These are phyloP conservation scores for Scolopax mira DNA, from an alignment of 2,113 vertebrate genomes.

Conservation along the genomic window DNA sequence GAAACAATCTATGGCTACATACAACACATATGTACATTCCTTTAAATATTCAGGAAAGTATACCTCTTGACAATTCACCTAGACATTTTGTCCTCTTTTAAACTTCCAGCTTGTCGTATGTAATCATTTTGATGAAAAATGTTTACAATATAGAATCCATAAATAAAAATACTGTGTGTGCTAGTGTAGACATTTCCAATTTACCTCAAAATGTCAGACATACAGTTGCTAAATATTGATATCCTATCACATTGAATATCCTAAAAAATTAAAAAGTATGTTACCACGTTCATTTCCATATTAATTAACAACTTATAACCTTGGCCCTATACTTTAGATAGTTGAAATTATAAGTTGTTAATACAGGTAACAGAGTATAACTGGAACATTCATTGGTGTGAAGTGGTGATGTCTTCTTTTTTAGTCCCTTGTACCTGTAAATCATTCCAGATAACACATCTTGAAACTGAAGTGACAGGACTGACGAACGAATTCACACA, in stretches of 20 bases:
- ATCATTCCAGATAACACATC: constrained; percentile 77
- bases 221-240: background rate
- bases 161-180: background rate
- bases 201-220: constrained; percentile 24
- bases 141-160: background rate
- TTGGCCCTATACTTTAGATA: constrained; percentile 31
- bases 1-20: background rate
- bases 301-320: constrained; percentile 55
- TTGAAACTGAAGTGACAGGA: constrained; percentile 81
- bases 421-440: constrained; percentile 74
- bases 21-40: background rate
- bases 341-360: constrained; percentile 66
- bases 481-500: constrained; percentile 79
- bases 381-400: constrained; percentile 67
- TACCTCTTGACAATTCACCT: background rate
- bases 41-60: background rate
- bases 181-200: background rate
- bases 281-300: constrained; percentile 22
- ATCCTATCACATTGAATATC: background rate
- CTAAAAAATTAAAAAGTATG: constrained; percentile 10
- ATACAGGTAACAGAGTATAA: constrained; percentile 70
- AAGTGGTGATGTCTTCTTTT: constrained; percentile 72
- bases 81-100: background rate
- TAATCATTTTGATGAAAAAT: background rate
- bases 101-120: background rate